Percentiles rank a stretch among this genome's conserved stretches.
These are phyloP conservation scores for Perca schrenkii DNA, from an alignment of 2,113 vertebrate species.

Conservation along the genomic window DNA sequence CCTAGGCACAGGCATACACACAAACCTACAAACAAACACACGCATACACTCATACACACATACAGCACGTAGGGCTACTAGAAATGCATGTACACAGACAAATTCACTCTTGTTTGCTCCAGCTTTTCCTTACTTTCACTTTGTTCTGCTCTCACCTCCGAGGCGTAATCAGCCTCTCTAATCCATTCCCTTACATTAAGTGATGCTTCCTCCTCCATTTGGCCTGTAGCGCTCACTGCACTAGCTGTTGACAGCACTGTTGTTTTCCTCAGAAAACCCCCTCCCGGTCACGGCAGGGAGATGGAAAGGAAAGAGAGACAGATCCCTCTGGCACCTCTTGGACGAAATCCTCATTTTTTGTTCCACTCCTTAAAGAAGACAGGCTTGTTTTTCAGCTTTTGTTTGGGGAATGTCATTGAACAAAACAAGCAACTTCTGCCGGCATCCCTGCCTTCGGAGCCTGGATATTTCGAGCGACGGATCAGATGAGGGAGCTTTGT, in stretches of 20 bases:
- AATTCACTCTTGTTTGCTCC: conserved; percentile 36
- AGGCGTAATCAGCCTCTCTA: conserved; percentile 81
- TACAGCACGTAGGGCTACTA: background rate
- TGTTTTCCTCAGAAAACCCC: conserved; percentile 74
- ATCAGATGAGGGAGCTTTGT: conserved; percentile 56
- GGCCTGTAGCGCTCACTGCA: conserved; percentile 68
- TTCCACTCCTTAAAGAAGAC: conserved; percentile 66
- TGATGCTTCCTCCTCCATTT: conserved; percentile 71
- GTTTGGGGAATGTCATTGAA: conserved; percentile 71
- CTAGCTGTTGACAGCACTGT: conserved; percentile 70
- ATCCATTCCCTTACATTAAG: conserved; percentile 81
- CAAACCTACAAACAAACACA: background rate
- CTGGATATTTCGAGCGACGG: conserved; percentile 58
- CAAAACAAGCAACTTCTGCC: conserved; percentile 72
- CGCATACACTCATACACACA: background rate
- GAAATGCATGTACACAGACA: conserved; percentile 34
- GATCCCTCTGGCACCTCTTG: conserved; percentile 73
- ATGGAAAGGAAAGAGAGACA: conserved; percentile 72
- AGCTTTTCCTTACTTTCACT: conserved; percentile 62
- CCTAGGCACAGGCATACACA: background rate
- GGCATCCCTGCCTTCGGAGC: conserved; percentile 58
- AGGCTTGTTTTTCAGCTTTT: conserved; percentile 73
- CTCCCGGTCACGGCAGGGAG: conserved; percentile 61
- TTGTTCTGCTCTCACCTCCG: conserved; percentile 70
- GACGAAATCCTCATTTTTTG: conserved; percentile 76